Conservation (phyloP, 2,113 vertebrate species). For the Spheniscus mendiculus region DNA sequence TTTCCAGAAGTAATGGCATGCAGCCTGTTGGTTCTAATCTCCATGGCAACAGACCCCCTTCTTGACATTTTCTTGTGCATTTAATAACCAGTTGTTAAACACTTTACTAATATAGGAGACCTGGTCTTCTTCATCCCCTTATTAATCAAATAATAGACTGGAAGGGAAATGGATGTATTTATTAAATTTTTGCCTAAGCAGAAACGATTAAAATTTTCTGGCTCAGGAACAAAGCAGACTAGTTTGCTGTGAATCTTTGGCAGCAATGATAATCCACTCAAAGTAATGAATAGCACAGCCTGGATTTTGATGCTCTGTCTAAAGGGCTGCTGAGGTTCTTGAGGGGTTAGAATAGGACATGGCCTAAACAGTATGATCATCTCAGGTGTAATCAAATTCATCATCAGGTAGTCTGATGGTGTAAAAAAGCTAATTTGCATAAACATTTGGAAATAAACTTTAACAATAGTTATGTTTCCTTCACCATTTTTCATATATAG, state of each 20-base stretch:
- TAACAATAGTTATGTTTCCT: background rate
- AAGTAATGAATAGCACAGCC: background rate
- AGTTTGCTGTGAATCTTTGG: background rate
- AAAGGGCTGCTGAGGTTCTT: background rate
- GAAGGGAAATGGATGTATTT: constrained; percentile 11
- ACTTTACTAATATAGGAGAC: background rate
- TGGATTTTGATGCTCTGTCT: background rate
- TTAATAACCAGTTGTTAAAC: background rate
- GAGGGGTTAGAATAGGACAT: background rate
- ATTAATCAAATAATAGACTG: constrained; percentile 11
- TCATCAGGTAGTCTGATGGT: background rate
- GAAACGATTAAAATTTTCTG: constrained; percentile 36
- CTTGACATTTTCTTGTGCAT: background rate
- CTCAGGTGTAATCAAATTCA: background rate
- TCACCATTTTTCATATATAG: background rate
- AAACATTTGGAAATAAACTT: background rate
- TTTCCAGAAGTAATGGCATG: background rate
- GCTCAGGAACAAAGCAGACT: background rate
- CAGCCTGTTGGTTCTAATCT: background rate
- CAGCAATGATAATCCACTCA: background rate
- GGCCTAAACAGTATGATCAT: background rate
- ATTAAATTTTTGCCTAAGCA: background rate
- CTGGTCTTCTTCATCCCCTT: background rate
- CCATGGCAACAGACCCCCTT: background rate
- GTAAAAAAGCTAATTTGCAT: background rate